phyloP scores from a whole-genome alignment of 2,797 vertebrate species.

The Alca torda region DNA sequence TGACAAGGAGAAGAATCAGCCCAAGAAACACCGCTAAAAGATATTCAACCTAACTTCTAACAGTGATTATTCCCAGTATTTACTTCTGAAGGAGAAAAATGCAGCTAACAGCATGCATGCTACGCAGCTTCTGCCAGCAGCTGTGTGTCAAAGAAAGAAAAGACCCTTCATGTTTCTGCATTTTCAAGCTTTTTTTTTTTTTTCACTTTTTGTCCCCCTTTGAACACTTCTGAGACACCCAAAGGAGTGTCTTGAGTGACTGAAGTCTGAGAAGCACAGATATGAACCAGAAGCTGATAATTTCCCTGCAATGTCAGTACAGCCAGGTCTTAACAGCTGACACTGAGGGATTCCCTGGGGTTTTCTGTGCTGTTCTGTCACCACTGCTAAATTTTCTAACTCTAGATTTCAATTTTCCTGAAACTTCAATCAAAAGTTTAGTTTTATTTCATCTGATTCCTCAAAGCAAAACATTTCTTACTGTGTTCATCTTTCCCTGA shows the following conservation, averaged over 20 bases:
- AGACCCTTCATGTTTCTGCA: background rate
- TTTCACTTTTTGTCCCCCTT: background rate
- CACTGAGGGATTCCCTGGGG: background rate
- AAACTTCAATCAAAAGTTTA: background rate
- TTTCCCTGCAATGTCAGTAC: background rate
- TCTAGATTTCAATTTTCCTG: background rate
- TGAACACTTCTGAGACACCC: background rate
- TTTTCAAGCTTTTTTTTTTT: background rate
- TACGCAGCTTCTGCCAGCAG: background rate
- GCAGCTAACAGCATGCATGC: background rate
- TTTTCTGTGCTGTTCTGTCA: background rate
- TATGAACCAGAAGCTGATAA: background rate
- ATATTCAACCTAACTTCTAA: background rate
- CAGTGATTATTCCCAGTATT: background rate
- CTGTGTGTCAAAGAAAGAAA: background rate
- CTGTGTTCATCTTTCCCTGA: background rate
- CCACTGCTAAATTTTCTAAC: background rate
- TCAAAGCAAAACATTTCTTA: background rate
- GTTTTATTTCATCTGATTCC: background rate
- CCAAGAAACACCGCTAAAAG: background rate
- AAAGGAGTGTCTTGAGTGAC: background rate
- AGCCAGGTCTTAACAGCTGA: background rate
- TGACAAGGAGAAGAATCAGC: background rate
- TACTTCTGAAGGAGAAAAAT: background rate
- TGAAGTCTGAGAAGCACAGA: background rate